Evolutionary conservation across 2,888 invertebrate genomes (phyloP), one percentile per base, ranked within the genome.

Genomic region (Drosophila villosipedis): DNA sequence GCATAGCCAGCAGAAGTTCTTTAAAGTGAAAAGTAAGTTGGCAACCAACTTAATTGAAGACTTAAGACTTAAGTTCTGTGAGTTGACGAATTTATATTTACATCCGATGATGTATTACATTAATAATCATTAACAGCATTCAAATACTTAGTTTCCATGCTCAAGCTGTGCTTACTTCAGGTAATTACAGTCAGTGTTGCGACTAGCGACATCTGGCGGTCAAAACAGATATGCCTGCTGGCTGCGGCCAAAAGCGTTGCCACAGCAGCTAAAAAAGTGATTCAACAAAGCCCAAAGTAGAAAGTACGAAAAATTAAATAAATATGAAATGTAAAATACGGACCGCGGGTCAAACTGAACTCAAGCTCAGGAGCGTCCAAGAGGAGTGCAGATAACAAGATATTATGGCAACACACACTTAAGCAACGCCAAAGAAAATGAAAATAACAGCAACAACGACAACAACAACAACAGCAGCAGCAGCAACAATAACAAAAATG

Each of bases 251-350:
- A 39, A 61, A 14, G 28, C 37, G 12, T 39, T 57, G 55, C 55
- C 55, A 16, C 55, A 57, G 62, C 54, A 53, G 73, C 57, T 30
- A 25, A 73, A 72, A 61, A 84, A 84, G 68, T 88, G 78, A 80
- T 80, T 72, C 88, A 74, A 78, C 78, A 82, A 80, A 68, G n/a
- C 64, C 59, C 67, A 75, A 84, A 84, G 88, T 69, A 79, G 72
- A 73, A 88, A 80, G 81, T 77, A 80, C 59, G 71, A 80, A 74
- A 80, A 87, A 89, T 89, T 84, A 89, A 84, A 85, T 85, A 85
- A 86, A 89, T 84, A 86, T 89, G 87, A 85, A 86, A 85, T 80
- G 82, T 78, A 69, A 74, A 80, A 68, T 67, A 65, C 50, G 73
- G 47, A 82, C 76, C 55, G 47, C 35, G 43, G 43, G 69, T 53